Evolutionary conservation across 2,113 vertebrate genomes (phyloP), one percentile per base, ranked within the genome.

Genomic region (Guaruba guarouba): DNA sequence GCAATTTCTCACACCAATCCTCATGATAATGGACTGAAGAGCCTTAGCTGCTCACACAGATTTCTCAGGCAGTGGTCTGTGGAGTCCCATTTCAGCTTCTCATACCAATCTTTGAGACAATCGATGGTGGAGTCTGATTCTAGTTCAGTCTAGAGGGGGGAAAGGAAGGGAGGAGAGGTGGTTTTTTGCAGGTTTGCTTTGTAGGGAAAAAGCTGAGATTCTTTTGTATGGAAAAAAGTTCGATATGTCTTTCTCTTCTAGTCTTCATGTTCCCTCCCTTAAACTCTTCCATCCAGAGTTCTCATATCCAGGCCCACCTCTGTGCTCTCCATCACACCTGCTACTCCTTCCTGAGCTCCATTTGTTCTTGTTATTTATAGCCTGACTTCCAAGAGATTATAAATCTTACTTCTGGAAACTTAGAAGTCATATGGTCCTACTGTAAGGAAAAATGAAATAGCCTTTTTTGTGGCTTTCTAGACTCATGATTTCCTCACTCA

Each of bases 381-480:
- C 46, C 70, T 85, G 57, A 25, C 31, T 31, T 73, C 10, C 31
- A 37, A 69, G 71, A 77, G 44, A n/a, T 80, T 90, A 67, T 70
- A 90, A 86, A 88, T 84, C 52, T 82, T 37, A 41, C 31, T 79
- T 80, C 70, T 91, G 54, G 49, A 80, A 87, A 84, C 13, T 22
- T 94, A 11, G n/a, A 86, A 91, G 25, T 92, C 79, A 80, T 41
- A 14, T 15, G 48, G 28, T 41, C 9, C 37, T n/a, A 7, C 25
- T 62, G 61, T 43, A 86, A 70, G n/a, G 33, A 82, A 90, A 88
- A 88, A 81, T 77, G 68, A 94, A 93, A 94, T 67, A 86, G 31
- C 2, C 0, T 10, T 48, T 35, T 91, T 88, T 74, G 31, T 43
- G 39, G 31, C 46, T 88, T 95, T 74, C 71, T 63, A 64, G 49